phyloP scores from a whole-genome alignment of 2,797 vertebrate genomes.

The Macroramphosus scolopax region DNA sequence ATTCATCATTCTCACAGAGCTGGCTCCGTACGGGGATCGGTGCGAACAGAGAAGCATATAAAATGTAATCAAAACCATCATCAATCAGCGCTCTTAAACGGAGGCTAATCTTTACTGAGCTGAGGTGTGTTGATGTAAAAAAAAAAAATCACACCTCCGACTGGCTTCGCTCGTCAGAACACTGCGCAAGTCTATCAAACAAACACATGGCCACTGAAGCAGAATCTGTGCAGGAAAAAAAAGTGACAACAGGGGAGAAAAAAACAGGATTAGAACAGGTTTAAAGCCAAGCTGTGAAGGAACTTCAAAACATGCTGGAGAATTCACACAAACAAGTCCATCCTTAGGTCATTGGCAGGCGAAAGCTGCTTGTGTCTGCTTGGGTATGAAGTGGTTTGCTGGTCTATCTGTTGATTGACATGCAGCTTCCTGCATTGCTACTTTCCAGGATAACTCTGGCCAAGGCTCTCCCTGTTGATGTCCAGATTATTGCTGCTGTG shows the following conservation, averaged over 20 bases:
- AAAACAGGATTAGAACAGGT: slow-evolving; percentile 17
- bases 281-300: slow-evolving; percentile 32
- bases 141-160: slow-evolving; percentile 29
- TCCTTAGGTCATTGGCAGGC: slow-evolving; percentile 4
- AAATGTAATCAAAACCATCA: slow-evolving; percentile 50
- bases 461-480: slow-evolving; percentile 20
- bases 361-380: background rate
- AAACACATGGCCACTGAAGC: slow-evolving; percentile 30
- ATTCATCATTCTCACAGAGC: slow-evolving; percentile 63
- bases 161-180: slow-evolving; percentile 11
- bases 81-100: slow-evolving; percentile 19
- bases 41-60: slow-evolving; percentile 38
- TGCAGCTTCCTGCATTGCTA: slow-evolving; percentile 13
- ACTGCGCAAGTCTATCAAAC: slow-evolving; percentile 23
- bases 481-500: slow-evolving; percentile 33
- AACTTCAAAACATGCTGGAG: slow-evolving; percentile 19
- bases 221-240: slow-evolving; percentile 1
- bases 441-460: slow-evolving; percentile 35
- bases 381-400: slow-evolving; percentile 3
- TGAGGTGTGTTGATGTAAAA: slow-evolving; percentile 13
- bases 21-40: slow-evolving; percentile 22
- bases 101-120: slow-evolving; percentile 16
- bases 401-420: slow-evolving; percentile 22
- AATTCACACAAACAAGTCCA: slow-evolving; percentile 26
- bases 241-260: slow-evolving; percentile 11